phyloP scores from a whole-genome alignment of 2,888 invertebrate genomes.

The Tenthredo livida region DNA sequence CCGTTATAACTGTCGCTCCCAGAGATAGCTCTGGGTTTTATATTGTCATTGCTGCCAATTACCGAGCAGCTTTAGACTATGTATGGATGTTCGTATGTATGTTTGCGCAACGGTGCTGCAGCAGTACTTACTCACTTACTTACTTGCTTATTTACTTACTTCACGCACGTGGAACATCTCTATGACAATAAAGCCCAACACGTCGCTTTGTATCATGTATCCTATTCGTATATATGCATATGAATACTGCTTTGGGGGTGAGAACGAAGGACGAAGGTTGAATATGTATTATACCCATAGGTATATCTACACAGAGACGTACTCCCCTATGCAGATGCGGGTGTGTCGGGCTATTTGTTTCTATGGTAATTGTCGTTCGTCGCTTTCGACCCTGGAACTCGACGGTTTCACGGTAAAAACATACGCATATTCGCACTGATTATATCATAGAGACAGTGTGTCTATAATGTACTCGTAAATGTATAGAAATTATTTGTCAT shows the following conservation, averaged over 20 bases:
- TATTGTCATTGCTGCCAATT: background rate
- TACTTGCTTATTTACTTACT: background rate
- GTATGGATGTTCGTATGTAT: background rate
- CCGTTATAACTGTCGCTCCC: slow-evolving; percentile 26
- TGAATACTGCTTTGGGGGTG: background rate
- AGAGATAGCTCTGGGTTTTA: slow-evolving; percentile 5
- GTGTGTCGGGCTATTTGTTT: slow-evolving; percentile 6
- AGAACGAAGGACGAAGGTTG: background rate
- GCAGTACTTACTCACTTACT: background rate
- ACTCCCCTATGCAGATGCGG: background rate
- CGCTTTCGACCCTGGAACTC: background rate
- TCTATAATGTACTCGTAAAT: background rate
- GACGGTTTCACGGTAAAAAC: background rate
- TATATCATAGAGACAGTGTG: background rate
- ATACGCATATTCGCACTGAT: background rate
- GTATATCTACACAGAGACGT: background rate
- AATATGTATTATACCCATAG: background rate
- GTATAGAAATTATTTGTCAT: background rate
- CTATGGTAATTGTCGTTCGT: slow-evolving; percentile 26
- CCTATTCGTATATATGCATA: background rate
- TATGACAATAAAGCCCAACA: background rate
- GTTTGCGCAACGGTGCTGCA: slow-evolving; percentile 19
- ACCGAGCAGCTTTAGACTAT: background rate
- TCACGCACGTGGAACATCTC: background rate
- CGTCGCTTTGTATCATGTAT: background rate